Conservation (phyloP, 2,797 vertebrate genomes). For the Phoxinus dragarum region DNA sequence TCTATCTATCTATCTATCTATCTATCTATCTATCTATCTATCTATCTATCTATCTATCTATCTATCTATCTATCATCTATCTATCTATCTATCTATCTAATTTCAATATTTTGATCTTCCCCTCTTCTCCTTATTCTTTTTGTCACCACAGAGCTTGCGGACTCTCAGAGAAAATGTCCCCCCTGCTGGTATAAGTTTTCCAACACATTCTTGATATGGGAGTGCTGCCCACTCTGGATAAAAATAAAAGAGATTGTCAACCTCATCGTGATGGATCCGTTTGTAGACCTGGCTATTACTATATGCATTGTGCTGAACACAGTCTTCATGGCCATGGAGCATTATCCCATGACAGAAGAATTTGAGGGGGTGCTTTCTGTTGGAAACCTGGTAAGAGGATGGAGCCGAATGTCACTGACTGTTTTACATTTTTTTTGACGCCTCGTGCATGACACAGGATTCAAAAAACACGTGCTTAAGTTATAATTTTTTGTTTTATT, state of each 20-base stretch:
- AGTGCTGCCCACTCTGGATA: conserved; percentile 93
- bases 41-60: neutral
- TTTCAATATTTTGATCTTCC: neutral
- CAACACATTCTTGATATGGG: conserved; percentile 95
- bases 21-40: neutral
- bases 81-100: neutral
- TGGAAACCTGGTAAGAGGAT: conserved; percentile 91
- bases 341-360: conserved; percentile 91
- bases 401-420: neutral
- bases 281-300: conserved; percentile 97
- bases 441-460: neutral
- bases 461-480: neutral
- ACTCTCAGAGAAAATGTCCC: conserved; percentile 96
- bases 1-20: neutral
- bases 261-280: conserved; percentile 97
- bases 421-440: neutral
- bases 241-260: conserved; percentile 94
- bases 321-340: conserved; percentile 99
- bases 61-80: neutral
- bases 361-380: conserved; percentile 87
- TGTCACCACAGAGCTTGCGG: conserved; percentile 87
- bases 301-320: conserved; percentile 99
- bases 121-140: neutral
- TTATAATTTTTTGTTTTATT: no score
- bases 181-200: conserved; percentile 98